These are phyloP conservation scores for Fissipunctia ypsillon DNA, from an alignment of 2,888 invertebrate species.

Conservation along the genomic window DNA sequence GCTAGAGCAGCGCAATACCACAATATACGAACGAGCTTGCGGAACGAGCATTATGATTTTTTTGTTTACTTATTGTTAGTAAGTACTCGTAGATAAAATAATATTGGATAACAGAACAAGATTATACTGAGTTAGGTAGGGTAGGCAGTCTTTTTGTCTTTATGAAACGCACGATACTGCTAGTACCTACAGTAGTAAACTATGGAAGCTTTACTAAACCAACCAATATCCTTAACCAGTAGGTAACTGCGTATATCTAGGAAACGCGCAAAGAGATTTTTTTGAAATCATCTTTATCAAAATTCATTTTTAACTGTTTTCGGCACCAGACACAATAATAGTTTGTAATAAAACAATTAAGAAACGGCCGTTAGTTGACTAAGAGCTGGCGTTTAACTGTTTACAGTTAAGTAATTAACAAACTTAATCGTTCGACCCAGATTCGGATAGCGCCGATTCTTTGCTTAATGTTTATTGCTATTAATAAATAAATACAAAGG, in stretches of 20 bases:
- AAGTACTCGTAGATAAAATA: no score
- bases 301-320: constrained; percentile 27
- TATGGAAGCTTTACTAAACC: not conserved
- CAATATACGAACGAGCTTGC: no score
- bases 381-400: constrained; percentile 24
- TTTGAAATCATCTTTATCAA: not conserved
- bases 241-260: not conserved
- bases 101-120: no score
- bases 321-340: constrained; percentile 18
- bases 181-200: no score
- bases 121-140: no score
- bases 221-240: not conserved
- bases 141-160: no score
- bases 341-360: constrained; percentile 48
- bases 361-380: constrained; percentile 43
- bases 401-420: constrained; percentile 65
- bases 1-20: no score
- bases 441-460: constrained; percentile 45
- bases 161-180: no score
- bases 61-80: no score
- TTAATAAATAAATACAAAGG: constrained; percentile 48
- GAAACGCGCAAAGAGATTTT: not conserved
- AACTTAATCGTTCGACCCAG: constrained; percentile 62
- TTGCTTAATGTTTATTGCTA: constrained; percentile 51
- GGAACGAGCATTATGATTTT: no score